Conservation (phyloP, 2,888 invertebrate species). For the Spicauda simplicius region DNA sequence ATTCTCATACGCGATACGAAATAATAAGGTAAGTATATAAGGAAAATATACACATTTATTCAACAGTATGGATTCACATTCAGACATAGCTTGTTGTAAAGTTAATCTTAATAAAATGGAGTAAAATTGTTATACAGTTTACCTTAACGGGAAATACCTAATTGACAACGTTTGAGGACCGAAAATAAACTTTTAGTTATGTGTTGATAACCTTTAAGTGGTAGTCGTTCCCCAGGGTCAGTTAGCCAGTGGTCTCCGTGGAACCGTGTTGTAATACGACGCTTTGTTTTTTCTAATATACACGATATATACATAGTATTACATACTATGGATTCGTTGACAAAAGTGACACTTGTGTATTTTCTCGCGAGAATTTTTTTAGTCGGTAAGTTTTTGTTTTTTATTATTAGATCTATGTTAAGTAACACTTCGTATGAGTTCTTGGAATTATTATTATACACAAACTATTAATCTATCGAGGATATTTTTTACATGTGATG, state of each 20-base stretch:
- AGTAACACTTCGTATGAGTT: neutral
- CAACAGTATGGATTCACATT: neutral
- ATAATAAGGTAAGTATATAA: neutral
- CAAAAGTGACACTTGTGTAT: slow-evolving; percentile 8
- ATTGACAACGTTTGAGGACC: no score
- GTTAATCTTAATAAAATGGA: neutral
- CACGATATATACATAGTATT: no score
- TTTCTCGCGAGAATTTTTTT: slow-evolving; percentile 6
- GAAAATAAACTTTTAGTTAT: neutral
- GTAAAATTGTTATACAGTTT: no score
- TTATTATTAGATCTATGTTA: neutral
- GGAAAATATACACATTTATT: neutral
- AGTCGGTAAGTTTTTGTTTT: slow-evolving; percentile 5
- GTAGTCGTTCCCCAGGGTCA: slow-evolving; percentile 12
- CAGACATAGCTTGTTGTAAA: neutral
- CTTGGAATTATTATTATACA: no score
- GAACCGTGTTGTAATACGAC: slow-evolving; percentile 5
- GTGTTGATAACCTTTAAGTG: slow-evolving; percentile 12
- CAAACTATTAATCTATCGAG: no score
- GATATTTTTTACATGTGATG: no score
- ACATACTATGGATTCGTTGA: slow-evolving; percentile 12
- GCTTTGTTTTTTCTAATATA: slow-evolving; percentile 5
- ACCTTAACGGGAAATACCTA: no score
- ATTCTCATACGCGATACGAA: neutral
- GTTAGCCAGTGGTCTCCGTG: slow-evolving; percentile 10